These are phyloP conservation scores for Synaphobranchus kaupii DNA, from an alignment of 2,797 vertebrate genomes.

Conservation along the genomic window DNA sequence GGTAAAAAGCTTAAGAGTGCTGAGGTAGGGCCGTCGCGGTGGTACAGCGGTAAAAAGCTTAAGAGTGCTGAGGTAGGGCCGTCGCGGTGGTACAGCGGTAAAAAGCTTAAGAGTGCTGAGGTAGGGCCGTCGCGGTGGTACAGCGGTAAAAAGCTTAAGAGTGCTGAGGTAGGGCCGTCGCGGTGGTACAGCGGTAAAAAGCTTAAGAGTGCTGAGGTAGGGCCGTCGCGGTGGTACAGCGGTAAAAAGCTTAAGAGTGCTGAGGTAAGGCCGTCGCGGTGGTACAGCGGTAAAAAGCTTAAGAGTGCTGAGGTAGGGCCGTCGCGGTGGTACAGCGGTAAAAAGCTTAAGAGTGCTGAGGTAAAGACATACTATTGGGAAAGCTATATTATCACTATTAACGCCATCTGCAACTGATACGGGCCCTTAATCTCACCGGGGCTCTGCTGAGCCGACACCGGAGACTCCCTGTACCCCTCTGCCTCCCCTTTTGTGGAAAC, in stretches of 20 bases:
- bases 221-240: no score
- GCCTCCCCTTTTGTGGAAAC: conserved; percentile 26
- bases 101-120: conserved; percentile 29
- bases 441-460: conserved; percentile 30
- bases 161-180: no score
- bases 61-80: no score
- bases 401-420: conserved; percentile 36
- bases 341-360: conserved; percentile 35
- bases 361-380: conserved; percentile 40
- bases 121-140: no score
- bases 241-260: conserved; percentile 24
- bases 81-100: no score
- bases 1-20: conserved; percentile 24
- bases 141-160: conserved; percentile 31
- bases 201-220: no score
- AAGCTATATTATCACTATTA: conserved; percentile 40
- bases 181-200: conserved; percentile 35
- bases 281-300: conserved; percentile 34
- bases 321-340: no score
- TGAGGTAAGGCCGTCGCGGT: no score
- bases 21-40: no score
- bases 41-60: conserved; percentile 34
- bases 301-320: no score
- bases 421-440: conserved; percentile 31
- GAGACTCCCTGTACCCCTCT: conserved; percentile 20